A percentile compares a stretch with the other conserved stretches of the same genome.
phyloP scores from a whole-genome alignment of 2,797 vertebrate genomes.

The Bradypodion pumilum region DNA sequence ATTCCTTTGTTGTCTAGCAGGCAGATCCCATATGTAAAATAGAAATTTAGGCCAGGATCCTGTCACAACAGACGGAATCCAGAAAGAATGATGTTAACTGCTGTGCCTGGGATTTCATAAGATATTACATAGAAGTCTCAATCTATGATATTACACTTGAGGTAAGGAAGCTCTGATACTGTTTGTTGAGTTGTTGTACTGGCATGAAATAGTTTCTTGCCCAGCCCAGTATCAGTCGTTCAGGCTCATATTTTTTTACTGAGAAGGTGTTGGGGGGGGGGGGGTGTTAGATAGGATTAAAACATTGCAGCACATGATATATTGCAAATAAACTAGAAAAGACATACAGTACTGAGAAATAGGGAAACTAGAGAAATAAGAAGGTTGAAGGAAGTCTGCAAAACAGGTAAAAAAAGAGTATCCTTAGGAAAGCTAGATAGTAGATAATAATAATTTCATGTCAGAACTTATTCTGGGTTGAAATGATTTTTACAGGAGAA shows the following conservation, averaged over 20 bases:
- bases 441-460: too few species aligned
- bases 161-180: background rate
- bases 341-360: too few species aligned
- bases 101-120: background rate
- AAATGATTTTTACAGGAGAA: too few species aligned
- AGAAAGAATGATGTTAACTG: background rate
- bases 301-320: background rate
- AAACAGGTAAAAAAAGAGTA: too few species aligned
- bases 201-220: background rate
- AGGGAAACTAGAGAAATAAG: too few species aligned
- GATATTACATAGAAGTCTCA: background rate
- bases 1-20: conserved; percentile 67
- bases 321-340: background rate
- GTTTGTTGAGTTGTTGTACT: too few species aligned
- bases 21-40: conserved; percentile 58
- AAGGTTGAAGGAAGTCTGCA: too few species aligned
- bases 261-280: background rate
- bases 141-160: too few species aligned
- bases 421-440: too few species aligned
- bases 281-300: background rate
- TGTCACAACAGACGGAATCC: background rate
- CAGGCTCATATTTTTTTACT: background rate
- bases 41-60: conserved; percentile 36
- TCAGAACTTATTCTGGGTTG: too few species aligned
- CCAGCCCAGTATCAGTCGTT: background rate